Percentiles rank a stretch among this genome's conserved stretches.
These are phyloP conservation scores for Columba guinea DNA, from an alignment of 2,797 vertebrate species.

Conservation along the genomic window DNA sequence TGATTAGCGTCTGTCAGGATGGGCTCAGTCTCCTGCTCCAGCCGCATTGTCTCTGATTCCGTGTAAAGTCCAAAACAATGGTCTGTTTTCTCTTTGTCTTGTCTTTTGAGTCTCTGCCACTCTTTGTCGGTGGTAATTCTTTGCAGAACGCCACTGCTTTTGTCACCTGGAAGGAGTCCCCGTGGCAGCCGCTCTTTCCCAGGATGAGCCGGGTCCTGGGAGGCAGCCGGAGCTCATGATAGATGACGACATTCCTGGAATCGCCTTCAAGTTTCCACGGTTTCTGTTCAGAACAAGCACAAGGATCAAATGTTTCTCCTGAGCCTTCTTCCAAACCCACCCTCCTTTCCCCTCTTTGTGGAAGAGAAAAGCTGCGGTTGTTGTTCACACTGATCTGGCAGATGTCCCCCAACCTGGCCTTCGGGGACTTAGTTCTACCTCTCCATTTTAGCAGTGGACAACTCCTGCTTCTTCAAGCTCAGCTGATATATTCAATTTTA, in stretches of 20 bases:
- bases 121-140: constrained; percentile 15
- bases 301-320: neutral
- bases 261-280: constrained; percentile 15
- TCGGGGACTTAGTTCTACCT: neutral
- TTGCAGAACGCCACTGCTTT: neutral
- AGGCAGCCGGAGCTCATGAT: neutral
- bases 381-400: neutral
- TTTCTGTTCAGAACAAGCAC: constrained; percentile 18
- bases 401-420: neutral
- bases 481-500: neutral
- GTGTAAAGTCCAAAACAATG: neutral
- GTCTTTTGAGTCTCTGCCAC: neutral
- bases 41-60: neutral
- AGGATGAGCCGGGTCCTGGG: neutral
- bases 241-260: neutral
- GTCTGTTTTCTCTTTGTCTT: neutral
- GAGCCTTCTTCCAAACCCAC: constrained; percentile 3
- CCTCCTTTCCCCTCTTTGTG: neutral
- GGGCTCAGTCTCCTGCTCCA: neutral
- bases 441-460: neutral
- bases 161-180: constrained; percentile 8
- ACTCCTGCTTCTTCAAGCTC: neutral
- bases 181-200: neutral
- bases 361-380: neutral
- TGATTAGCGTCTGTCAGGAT: neutral